phyloP scores from a whole-genome alignment of 2,888 invertebrate genomes.

The Trileptium ribeirensis region DNA sequence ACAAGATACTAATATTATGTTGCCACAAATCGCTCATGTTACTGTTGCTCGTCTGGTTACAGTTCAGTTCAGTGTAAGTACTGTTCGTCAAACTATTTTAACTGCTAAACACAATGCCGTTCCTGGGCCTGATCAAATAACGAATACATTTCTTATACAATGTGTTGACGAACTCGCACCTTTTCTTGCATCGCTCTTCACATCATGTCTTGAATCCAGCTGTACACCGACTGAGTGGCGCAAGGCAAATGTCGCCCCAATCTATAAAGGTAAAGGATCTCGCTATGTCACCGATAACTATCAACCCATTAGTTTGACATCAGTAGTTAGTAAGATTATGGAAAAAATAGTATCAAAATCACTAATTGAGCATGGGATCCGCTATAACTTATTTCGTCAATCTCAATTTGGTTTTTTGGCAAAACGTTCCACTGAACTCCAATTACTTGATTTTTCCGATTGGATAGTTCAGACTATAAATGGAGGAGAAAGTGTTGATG shows the following conservation, averaged over 20 bases:
- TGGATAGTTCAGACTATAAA: too few relatives aligned
- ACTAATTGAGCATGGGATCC: neutral
- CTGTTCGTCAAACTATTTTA: too few relatives aligned
- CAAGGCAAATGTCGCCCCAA: neutral
- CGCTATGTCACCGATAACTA: neutral
- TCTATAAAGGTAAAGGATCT: constrained; percentile 6
- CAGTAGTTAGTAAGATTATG: constrained; percentile 4
- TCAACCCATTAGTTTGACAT: neutral
- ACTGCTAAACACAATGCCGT: too few relatives aligned
- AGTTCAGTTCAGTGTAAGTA: too few relatives aligned
- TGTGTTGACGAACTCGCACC: neutral
- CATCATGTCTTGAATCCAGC: neutral
- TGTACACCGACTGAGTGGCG: neutral
- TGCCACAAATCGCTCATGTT: too few relatives aligned
- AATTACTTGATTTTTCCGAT: neutral
- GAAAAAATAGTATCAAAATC: neutral
- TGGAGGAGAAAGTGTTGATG: neutral
- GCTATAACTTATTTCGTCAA: neutral
- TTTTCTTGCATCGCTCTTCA: neutral
- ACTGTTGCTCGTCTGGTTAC: too few relatives aligned
- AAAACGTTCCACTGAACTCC: neutral
- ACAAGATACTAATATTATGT: too few relatives aligned
- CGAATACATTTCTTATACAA: neutral
- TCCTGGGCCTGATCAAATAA: neutral
- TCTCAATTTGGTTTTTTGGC: neutral